Evolutionary conservation across 1,140 invertebrate species (phyloP).

Genomic region (Danaus plexippus): DNA sequence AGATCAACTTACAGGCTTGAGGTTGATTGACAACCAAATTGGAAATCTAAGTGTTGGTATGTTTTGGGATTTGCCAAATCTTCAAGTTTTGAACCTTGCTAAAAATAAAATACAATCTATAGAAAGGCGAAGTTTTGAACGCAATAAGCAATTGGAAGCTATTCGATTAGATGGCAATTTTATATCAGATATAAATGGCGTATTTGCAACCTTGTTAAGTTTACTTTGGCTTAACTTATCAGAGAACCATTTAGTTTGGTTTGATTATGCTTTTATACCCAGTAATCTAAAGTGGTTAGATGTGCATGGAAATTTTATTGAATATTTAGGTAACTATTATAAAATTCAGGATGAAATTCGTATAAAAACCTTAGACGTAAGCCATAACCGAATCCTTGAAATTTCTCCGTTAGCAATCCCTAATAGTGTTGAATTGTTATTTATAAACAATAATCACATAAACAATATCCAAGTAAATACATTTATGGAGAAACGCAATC

Average conservation of each 20-base stretch:
- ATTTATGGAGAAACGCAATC: slow-evolving; percentile 86
- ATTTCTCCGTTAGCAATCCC: slow-evolving; percentile 85
- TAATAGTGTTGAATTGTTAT: slow-evolving; percentile 88
- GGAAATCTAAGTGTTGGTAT: slow-evolving; percentile 87
- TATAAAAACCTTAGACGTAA: slow-evolving; percentile 88
- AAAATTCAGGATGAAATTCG: slow-evolving; percentile 82
- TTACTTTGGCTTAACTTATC: slow-evolving; percentile 90
- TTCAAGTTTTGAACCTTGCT: slow-evolving; percentile 89
- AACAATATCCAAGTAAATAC: slow-evolving; percentile 86
- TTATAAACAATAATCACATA: slow-evolving; percentile 92
- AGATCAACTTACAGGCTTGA: slow-evolving; percentile 86
- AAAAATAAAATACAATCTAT: slow-evolving; percentile 89
- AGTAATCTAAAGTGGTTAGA: slow-evolving; percentile 92
- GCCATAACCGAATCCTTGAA: slow-evolving; percentile 88
- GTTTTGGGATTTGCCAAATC: slow-evolving; percentile 85
- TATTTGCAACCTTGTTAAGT: slow-evolving; percentile 84
- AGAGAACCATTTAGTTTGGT: slow-evolving; percentile 91
- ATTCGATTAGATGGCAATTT: slow-evolving; percentile 90
- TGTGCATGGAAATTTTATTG: slow-evolving; percentile 89
- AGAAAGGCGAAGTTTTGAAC: slow-evolving; percentile 85
- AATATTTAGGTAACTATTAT: slow-evolving; percentile 88
- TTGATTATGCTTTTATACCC: slow-evolving; percentile 91
- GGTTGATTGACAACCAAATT: slow-evolving; percentile 88
- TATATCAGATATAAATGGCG: slow-evolving; percentile 88
- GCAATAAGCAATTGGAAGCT: slow-evolving; percentile 85